Conservation (phyloP, 2,888 invertebrate species). For the Cephus pulcher region DNA sequence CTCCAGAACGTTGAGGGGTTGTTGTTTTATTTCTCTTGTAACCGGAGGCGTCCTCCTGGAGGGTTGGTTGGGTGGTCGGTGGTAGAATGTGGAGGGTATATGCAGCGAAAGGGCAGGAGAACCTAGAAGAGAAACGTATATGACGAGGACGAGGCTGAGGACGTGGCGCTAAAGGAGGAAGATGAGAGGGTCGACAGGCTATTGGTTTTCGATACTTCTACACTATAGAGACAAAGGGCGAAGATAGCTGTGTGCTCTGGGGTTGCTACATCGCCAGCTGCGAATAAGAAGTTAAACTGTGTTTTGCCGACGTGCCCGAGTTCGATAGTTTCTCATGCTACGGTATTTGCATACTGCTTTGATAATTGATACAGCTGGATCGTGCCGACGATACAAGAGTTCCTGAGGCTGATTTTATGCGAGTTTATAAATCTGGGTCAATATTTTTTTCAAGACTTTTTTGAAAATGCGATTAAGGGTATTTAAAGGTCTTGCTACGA, state of each 20-base stretch:
- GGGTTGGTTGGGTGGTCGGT: neutral
- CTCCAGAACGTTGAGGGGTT: neutral
- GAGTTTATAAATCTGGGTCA: neutral
- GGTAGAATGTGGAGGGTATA: slow-evolving; percentile 12
- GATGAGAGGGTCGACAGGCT: slow-evolving; percentile 10
- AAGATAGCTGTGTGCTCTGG: slow-evolving; percentile 7
- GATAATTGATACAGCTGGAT: neutral
- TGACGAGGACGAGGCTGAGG: neutral
- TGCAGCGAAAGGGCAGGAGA: slow-evolving; percentile 13
- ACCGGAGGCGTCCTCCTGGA: slow-evolving; percentile 14
- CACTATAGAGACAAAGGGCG: slow-evolving; percentile 10
- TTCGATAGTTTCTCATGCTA: neutral
- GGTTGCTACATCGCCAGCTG: slow-evolving; percentile 8
- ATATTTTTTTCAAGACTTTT: neutral
- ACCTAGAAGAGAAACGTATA: neutral
- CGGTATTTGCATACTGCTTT: neutral
- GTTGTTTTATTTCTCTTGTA: slow-evolving; percentile 14
- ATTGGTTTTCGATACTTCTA: slow-evolving; percentile 41
- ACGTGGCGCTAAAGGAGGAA: neutral
- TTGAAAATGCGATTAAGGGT: neutral
- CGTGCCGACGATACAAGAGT: neutral
- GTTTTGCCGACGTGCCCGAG: slow-evolving; percentile 15
- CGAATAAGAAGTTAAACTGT: slow-evolving; percentile 12
- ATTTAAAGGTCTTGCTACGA: neutral
- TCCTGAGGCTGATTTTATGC: neutral